These are phyloP conservation scores for Rhinolophus ferrumequinum DNA, from an alignment of 2,113 vertebrate genomes.

Conservation along the genomic window DNA sequence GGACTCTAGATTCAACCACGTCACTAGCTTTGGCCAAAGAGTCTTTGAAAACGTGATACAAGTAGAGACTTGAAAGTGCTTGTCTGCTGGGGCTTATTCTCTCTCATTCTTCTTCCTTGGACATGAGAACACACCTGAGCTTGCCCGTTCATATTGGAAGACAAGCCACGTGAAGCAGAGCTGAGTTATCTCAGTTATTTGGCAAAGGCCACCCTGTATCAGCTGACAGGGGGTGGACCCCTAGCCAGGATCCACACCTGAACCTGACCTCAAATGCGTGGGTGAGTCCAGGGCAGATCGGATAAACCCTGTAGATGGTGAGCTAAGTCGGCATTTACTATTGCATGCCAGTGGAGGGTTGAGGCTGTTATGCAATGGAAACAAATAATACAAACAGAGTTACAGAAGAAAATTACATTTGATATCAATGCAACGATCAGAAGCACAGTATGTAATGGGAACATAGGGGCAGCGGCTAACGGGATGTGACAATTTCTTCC, in stretches of 20 bases:
- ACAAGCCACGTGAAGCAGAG: background rate
- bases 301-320: background rate
- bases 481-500: background rate
- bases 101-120: background rate
- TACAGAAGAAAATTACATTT: background rate
- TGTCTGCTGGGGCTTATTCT: rapidly evolving
- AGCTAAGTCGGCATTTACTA: background rate
- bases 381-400: background rate
- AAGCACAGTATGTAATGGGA: background rate
- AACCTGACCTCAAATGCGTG: no score
- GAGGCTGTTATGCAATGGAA: background rate
- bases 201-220: background rate
- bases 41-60: background rate
- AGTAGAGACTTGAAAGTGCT: background rate
- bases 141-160: background rate
- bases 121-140: no score
- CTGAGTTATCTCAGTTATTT: background rate
- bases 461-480: background rate
- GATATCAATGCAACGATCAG: background rate
- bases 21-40: background rate
- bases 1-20: background rate
- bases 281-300: background rate
- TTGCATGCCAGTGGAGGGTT: background rate
- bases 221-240: background rate
- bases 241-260: background rate